A percentile compares a stretch with the other conserved stretches of the same genome.
These are phyloP conservation scores for Clinocottus analis DNA, from an alignment of 2,113 vertebrate genomes.

Conservation along the genomic window DNA sequence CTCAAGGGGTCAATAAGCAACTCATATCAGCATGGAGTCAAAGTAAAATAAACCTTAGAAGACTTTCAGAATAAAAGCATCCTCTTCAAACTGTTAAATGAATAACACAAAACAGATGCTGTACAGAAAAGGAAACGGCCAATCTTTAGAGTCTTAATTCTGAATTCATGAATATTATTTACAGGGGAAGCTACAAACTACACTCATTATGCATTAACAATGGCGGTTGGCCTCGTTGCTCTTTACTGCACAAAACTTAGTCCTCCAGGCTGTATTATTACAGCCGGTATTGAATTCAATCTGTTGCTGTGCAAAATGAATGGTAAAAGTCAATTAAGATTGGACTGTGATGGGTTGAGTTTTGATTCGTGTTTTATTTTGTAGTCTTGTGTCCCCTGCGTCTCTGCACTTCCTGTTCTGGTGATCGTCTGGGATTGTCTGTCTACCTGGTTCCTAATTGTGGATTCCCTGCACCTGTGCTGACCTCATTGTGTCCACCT, in stretches of 20 bases:
- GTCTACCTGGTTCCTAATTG: too few relatives aligned
- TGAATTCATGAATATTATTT: too few relatives aligned
- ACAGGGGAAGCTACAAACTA: too few relatives aligned
- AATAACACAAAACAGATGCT: not conserved
- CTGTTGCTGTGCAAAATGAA: not conserved
- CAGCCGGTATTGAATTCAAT: not conserved
- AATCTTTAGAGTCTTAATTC: not conserved
- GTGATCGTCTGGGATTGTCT: too few relatives aligned
- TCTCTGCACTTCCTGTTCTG: too few relatives aligned
- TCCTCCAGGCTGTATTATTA: not conserved
- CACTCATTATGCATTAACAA: not conserved
- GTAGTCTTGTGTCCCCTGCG: too few relatives aligned
- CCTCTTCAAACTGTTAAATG: not conserved
- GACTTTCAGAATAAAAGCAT: not conserved
- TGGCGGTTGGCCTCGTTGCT: not conserved
- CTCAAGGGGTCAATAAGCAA: not conserved
- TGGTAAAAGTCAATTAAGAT: not conserved
- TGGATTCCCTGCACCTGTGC: too few relatives aligned
- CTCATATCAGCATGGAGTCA: not conserved
- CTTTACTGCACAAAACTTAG: not conserved
- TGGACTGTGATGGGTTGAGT: too few relatives aligned
- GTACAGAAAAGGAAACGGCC: not conserved
- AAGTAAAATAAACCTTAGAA: not conserved
- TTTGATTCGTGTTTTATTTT: too few relatives aligned
- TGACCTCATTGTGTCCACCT: too few relatives aligned